A percentile compares a stretch with the other conserved stretches of the same genome.
These are phyloP conservation scores for Lomographa bimaculata DNA, from an alignment of 2,888 invertebrate genomes.

Conservation along the genomic window DNA sequence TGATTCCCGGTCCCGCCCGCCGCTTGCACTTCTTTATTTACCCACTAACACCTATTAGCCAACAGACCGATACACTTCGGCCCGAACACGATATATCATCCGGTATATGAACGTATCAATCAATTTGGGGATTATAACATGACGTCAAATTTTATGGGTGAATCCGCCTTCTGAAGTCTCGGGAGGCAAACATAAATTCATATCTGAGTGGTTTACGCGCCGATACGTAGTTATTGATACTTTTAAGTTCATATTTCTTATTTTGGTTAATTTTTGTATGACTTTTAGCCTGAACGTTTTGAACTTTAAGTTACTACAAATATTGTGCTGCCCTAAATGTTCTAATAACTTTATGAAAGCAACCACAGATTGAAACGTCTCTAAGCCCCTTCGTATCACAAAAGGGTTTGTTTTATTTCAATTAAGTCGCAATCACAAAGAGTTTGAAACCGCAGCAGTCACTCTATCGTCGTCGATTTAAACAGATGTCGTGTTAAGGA, in stretches of 20 bases:
- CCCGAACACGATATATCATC: conserved; percentile 70
- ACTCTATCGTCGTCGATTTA: conserved; percentile 81
- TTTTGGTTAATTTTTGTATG: no score
- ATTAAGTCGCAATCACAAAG: conserved; percentile 78
- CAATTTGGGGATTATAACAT: conserved; percentile 72
- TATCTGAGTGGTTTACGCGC: conserved; percentile 4
- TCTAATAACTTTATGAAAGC: conserved; percentile 35
- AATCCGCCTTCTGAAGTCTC: conserved; percentile 17
- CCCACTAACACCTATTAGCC: conserved; percentile 75
- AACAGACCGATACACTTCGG: conserved; percentile 44
- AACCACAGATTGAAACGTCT: conserved; percentile 41
- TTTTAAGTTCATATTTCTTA: no score
- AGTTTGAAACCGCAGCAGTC: conserved; percentile 70
- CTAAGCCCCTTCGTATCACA: conserved; percentile 49
- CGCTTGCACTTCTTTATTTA: conserved; percentile 65
- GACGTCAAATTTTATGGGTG: conserved; percentile 37
- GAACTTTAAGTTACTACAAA: no score
- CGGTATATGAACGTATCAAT: conserved; percentile 65
- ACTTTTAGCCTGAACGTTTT: no score
- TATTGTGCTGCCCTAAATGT: conserved; percentile 7
- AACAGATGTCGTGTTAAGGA: conserved; percentile 85
- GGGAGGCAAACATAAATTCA: conserved; percentile 10
- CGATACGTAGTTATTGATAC: no score
- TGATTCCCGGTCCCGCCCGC: conserved; percentile 66
- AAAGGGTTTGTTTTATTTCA: conserved; percentile 79